These are phyloP conservation scores for Chamaea fasciata DNA, from an alignment of 2,113 vertebrate genomes.

Conservation along the genomic window DNA sequence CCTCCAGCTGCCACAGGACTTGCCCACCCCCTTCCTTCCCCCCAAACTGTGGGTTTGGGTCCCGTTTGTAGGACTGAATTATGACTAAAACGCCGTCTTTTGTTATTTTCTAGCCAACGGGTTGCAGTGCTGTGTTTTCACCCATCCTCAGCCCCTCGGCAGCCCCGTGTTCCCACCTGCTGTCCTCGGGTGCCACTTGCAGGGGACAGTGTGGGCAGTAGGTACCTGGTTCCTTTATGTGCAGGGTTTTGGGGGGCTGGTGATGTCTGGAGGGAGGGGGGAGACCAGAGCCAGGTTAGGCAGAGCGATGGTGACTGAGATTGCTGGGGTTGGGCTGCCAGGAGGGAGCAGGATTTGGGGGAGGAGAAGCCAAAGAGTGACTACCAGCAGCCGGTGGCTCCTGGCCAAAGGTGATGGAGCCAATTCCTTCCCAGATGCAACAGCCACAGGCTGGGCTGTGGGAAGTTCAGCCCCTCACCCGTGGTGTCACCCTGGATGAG, in stretches of 20 bases:
- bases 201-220: not conserved
- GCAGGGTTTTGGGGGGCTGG: not conserved
- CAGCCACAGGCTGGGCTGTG: not conserved
- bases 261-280: not conserved
- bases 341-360: not conserved
- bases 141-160: not conserved
- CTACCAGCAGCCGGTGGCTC: not conserved
- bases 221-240: not conserved
- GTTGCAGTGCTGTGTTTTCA: not conserved
- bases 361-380: not conserved
- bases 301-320: rapidly evolving
- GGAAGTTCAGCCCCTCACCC: not conserved
- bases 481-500: not conserved
- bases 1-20: not conserved
- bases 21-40: not conserved
- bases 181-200: rapidly evolving
- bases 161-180: rapidly evolving
- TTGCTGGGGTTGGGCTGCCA: rapidly evolving
- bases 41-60: not conserved
- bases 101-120: not conserved
- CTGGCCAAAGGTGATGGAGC: not conserved
- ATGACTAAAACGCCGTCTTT: not conserved
- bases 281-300: not conserved
- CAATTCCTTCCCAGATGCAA: not conserved
- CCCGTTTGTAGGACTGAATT: not conserved